phyloP scores from a whole-genome alignment of 2,797 vertebrate species.

The Pipistrellus kuhlii region DNA sequence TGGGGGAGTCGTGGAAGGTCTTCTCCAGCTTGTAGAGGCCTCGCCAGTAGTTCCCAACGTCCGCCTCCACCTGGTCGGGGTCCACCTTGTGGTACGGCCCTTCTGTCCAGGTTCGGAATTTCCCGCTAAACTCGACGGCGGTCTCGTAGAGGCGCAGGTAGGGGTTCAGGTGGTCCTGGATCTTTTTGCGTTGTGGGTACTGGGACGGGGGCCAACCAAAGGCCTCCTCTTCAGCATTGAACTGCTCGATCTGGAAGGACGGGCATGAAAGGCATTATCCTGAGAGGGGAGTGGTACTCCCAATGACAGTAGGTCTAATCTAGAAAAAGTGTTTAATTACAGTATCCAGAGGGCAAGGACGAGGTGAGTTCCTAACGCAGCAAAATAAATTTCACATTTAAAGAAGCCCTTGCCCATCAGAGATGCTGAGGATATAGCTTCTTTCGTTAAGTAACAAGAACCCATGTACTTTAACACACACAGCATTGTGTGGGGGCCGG shows the following conservation, averaged over 20 bases:
- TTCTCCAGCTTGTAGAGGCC: conserved; percentile 93
- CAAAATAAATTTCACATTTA: not conserved
- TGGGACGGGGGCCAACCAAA: conserved; percentile 91
- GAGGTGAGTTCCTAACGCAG: not conserved
- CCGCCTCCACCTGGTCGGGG: conserved; percentile 91
- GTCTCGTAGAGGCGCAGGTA: conserved; percentile 93
- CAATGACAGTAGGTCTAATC: not conserved
- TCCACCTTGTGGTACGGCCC: conserved; percentile 90
- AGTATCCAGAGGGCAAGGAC: not conserved
- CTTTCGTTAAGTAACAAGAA: not conserved
- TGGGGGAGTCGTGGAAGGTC: conserved; percentile 88
- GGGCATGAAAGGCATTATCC: not conserved
- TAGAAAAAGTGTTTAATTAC: not conserved
- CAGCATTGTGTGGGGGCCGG: not conserved
- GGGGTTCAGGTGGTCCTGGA: conserved; percentile 90
- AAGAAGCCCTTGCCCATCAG: not conserved
- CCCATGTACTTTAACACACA: not conserved
- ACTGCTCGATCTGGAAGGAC: conserved; percentile 89
- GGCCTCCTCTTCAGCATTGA: conserved; percentile 93
- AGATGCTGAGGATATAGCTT: not conserved
- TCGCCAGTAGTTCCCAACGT: conserved; percentile 91
- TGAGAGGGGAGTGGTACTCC: not conserved
- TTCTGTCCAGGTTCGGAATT: conserved; percentile 89
- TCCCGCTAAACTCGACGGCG: conserved; percentile 88
- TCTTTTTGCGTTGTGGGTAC: conserved; percentile 91